These are phyloP conservation scores for Toxotes jaculatrix DNA, from an alignment of 2,113 vertebrate species.

Conservation along the genomic window DNA sequence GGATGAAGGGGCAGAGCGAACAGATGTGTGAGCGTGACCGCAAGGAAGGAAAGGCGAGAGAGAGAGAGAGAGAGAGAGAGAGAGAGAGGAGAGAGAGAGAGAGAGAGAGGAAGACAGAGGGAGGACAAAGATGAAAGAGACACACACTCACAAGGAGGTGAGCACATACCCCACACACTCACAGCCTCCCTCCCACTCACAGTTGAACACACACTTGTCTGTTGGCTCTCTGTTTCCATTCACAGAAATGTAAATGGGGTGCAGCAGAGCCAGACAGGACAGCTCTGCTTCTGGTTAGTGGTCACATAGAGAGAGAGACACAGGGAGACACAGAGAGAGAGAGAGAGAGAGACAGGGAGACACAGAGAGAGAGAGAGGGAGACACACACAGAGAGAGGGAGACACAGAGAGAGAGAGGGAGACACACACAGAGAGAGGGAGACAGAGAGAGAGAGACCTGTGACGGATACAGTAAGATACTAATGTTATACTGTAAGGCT, in stretches of 20 bases:
- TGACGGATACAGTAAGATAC: too few relatives aligned
- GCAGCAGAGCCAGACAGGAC: slow-evolving; percentile 58
- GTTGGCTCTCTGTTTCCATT: slow-evolving; percentile 59
- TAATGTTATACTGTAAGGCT: too few relatives aligned
- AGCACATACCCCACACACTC: slow-evolving; percentile 18
- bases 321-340: background rate
- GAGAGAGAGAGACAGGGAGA: background rate
- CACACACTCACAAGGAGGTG: background rate
- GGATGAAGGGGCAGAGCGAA: too few relatives aligned
- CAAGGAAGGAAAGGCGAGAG: background rate
- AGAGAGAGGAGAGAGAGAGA: slow-evolving; percentile 15
- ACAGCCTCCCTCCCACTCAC: background rate
- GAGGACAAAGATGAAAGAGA: slow-evolving; percentile 46
- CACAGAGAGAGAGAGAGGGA: background rate
- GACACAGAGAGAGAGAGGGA: background rate
- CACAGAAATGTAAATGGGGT: slow-evolving; percentile 71
- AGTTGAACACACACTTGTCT: slow-evolving; percentile 5
- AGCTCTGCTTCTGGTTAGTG: slow-evolving; percentile 59
- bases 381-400: too few relatives aligned
- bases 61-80: slow-evolving; percentile 5
- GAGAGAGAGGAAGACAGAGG: background rate
- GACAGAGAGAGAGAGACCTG: too few relatives aligned
- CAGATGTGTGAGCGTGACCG: too few relatives aligned
- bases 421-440: too few relatives aligned
- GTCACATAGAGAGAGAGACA: slow-evolving; percentile 13